Conservation (phyloP, 2,113 vertebrate species). For the Martes martes region DNA sequence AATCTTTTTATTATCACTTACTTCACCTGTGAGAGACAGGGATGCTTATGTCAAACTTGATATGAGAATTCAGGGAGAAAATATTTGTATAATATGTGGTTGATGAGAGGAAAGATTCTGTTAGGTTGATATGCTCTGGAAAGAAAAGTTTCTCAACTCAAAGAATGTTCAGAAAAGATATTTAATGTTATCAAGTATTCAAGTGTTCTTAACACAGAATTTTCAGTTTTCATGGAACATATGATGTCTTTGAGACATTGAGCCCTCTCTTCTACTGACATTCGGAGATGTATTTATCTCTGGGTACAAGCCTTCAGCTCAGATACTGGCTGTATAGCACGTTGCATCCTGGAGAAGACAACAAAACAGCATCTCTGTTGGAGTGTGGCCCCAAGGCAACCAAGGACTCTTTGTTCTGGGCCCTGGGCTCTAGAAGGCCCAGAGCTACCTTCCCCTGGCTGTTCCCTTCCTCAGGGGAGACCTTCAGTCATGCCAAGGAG, state of each 20-base stretch:
- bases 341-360: not conserved
- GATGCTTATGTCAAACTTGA: not conserved
- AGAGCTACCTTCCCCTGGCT: rapidly evolving
- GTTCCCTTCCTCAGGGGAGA: rapidly evolving
- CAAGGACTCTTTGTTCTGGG: too few relatives aligned
- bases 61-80: not conserved
- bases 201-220: not conserved
- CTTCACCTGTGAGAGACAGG: not conserved
- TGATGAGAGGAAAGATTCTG: not conserved
- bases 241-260: rapidly evolving
- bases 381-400: rapidly evolving
- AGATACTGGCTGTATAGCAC: rapidly evolving
- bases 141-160: not conserved
- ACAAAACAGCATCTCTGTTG: too few relatives aligned
- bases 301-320: not conserved
- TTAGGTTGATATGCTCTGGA: not conserved
- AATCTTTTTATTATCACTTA: not conserved
- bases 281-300: not conserved
- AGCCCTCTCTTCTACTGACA: not conserved
- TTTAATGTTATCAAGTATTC: not conserved
- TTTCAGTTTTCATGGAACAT: rapidly evolving
- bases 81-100: not conserved
- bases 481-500: too few relatives aligned
- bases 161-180: not conserved
- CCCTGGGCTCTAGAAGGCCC: rapidly evolving